Conservation (phyloP, 2,797 vertebrate species). For the Natrix natrix region DNA sequence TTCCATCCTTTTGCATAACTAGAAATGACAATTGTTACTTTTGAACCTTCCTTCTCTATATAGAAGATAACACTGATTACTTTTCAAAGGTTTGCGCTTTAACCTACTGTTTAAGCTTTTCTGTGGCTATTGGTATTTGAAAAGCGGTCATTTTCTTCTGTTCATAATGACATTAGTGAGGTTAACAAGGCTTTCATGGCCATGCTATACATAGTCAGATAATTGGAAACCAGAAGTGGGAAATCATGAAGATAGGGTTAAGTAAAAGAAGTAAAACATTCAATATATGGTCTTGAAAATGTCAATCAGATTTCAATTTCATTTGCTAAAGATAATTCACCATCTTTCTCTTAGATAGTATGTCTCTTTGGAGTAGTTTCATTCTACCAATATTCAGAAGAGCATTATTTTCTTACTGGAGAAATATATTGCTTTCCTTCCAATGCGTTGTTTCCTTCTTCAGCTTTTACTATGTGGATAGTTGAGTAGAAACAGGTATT, state of each 20-base stretch:
- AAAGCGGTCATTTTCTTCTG: background rate
- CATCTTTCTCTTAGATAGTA: background rate
- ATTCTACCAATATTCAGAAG: background rate
- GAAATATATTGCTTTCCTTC: background rate
- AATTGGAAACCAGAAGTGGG: background rate
- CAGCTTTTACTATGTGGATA: background rate
- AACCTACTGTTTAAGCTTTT: background rate
- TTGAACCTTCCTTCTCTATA: background rate
- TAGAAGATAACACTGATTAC: background rate
- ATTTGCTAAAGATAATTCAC: background rate
- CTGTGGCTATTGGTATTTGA: background rate
- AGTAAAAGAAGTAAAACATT: background rate
- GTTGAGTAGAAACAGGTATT: background rate
- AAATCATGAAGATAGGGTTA: background rate
- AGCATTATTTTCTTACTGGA: background rate
- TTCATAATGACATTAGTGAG: background rate
- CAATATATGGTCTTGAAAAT: background rate
- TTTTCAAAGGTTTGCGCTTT: background rate
- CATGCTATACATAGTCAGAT: background rate
- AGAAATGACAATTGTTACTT: background rate
- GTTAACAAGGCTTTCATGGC: background rate
- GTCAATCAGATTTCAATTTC: background rate
- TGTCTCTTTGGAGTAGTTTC: background rate
- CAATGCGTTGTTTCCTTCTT: background rate
- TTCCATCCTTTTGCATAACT: background rate